These are phyloP conservation scores for Nipponacmea schrenckii DNA, from an alignment of 2,888 invertebrate genomes.

Conservation along the genomic window DNA sequence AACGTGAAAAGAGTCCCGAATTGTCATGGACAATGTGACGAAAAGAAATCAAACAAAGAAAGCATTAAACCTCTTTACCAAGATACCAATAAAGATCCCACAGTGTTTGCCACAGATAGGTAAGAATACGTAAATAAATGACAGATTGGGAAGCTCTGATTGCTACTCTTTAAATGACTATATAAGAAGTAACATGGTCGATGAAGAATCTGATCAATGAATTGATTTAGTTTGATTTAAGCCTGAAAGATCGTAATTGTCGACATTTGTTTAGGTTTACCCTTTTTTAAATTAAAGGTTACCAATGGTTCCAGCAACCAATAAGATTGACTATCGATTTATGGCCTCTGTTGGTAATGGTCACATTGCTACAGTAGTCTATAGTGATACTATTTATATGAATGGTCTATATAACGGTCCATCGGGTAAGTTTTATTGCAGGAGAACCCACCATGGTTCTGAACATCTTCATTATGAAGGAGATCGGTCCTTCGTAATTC, in stretches of 20 bases:
- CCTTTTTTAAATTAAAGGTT: neutral
- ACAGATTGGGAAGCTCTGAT: neutral
- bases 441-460: too few species aligned
- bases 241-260: neutral
- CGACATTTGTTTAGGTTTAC: neutral
- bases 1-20: neutral
- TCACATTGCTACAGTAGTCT: constrained; percentile 36
- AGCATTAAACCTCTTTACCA: neutral
- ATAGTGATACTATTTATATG: too few species aligned
- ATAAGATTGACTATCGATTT: constrained; percentile 26
- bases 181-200: too few species aligned
- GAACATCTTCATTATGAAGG: too few species aligned
- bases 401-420: constrained; percentile 40
- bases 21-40: neutral
- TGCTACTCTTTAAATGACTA: too few species aligned
- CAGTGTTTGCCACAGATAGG: neutral
- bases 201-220: neutral
- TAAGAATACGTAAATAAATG: neutral
- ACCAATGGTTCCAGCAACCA: neutral
- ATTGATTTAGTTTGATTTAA: neutral
- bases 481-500: too few species aligned
- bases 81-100: neutral
- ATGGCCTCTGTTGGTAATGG: constrained; percentile 44
- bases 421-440: constrained; percentile 35
- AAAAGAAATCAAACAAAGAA: neutral